These are phyloP conservation scores for Myiozetetes cayanensis DNA, from an alignment of 2,113 vertebrate species.

Conservation along the genomic window DNA sequence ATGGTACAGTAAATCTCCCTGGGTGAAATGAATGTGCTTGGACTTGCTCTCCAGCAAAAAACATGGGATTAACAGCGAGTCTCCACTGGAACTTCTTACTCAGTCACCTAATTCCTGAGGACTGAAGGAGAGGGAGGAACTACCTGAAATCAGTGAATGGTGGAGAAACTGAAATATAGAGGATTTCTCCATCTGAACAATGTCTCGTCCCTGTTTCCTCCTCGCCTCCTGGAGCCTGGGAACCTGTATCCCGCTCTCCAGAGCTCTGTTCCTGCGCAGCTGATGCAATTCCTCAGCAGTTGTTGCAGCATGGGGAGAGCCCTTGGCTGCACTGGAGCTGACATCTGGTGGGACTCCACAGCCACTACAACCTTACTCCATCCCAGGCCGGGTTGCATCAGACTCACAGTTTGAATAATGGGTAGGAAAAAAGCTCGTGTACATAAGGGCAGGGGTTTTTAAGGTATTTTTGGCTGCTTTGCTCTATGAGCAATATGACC, in stretches of 20 bases:
- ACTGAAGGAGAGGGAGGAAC: neutral
- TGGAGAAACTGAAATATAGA: neutral
- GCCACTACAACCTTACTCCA: constrained; percentile 46
- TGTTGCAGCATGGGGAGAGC: neutral
- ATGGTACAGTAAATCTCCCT: neutral
- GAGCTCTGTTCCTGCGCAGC: neutral
- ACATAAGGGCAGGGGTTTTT: neutral
- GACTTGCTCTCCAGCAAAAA: neutral
- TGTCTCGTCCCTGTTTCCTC: neutral
- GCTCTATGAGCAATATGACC: neutral
- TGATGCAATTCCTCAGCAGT: constrained; percentile 32
- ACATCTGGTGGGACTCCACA: constrained; percentile 16
- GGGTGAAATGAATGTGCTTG: neutral
- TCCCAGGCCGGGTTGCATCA: constrained; percentile 49
- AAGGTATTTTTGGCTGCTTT: neutral
- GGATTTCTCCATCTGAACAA: neutral
- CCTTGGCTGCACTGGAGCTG: constrained; percentile 27
- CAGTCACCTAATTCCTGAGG: neutral
- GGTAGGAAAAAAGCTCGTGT: rapidly evolving
- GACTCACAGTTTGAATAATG: neutral
- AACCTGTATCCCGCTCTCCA: neutral
- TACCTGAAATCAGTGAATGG: neutral
- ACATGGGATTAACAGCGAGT: neutral
- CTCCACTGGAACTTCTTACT: rapidly evolving
- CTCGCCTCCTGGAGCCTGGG: neutral